Conservation (phyloP, 2,113 vertebrate species). For the Ovis canadensis region DNA sequence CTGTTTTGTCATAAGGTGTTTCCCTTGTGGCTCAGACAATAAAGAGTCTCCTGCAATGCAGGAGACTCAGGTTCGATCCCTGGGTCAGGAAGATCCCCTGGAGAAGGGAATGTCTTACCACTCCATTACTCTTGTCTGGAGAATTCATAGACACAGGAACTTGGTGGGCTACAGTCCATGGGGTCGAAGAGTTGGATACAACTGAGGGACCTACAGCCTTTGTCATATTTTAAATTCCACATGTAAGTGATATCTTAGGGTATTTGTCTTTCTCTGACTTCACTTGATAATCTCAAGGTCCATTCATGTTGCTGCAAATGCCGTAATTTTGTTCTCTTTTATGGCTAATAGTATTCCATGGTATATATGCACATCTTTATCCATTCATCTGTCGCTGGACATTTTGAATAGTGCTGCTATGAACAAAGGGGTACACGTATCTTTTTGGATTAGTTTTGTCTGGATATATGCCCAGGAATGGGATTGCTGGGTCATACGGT, state of each 20-base stretch:
- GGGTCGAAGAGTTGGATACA: fast-evolving
- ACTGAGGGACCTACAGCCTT: neutral
- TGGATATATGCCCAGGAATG: neutral
- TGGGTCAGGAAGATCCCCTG: neutral
- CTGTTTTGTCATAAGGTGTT: neutral
- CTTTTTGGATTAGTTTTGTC: neutral
- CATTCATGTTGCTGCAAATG: neutral
- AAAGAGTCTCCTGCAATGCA: neutral
- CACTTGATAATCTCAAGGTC: neutral
- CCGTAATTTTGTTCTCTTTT: neutral
- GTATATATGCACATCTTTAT: neutral
- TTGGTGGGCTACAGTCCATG: neutral
- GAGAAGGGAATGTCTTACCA: neutral
- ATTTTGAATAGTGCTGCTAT: neutral
- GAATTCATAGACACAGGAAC: neutral
- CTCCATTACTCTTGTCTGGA: neutral
- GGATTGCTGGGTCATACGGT: neutral
- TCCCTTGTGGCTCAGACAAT: neutral
- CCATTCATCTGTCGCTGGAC: neutral
- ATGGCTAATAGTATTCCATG: neutral
- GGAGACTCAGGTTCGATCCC: neutral
- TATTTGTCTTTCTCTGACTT: neutral
- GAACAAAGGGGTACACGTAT: neutral
- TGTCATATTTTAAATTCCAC: neutral
- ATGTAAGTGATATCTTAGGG: neutral